These are phyloP conservation scores for Beroe ovata DNA, from an alignment of 37 sponge, comb jelly and placozoan species.

Conservation along the genomic window DNA sequence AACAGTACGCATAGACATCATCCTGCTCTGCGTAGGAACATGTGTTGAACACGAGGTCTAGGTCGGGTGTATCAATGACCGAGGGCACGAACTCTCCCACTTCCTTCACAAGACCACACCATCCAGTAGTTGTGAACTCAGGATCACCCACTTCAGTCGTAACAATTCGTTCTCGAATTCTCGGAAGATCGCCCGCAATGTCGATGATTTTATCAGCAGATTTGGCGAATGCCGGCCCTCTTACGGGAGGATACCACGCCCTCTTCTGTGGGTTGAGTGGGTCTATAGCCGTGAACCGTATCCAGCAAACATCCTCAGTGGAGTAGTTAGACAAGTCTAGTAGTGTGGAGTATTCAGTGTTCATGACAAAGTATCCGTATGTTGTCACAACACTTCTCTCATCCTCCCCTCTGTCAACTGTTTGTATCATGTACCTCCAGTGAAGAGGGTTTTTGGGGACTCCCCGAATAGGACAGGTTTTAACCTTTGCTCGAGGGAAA, in stretches of 20 bases:
- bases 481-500: background rate
- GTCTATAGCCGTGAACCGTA: background rate
- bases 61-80: background rate
- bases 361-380: background rate
- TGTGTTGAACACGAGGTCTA: background rate
- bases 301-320: background rate
- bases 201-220: background rate
- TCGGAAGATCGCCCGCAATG: background rate
- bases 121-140: background rate
- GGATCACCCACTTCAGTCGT: too few species aligned
- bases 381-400: background rate
- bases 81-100: background rate
- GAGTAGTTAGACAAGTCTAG: background rate
- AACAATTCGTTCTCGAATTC: background rate
- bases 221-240: background rate
- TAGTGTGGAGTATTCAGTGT: background rate
- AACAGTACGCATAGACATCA: background rate
- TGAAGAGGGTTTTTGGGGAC: background rate
- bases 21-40: background rate
- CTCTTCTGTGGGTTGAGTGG: background rate
- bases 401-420: background rate
- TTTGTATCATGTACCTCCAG: background rate
- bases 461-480: background rate
- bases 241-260: background rate
- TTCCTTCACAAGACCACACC: background rate